These are phyloP conservation scores for Lycophotia porphyrea DNA, from an alignment of 2,888 invertebrate genomes.

Conservation along the genomic window DNA sequence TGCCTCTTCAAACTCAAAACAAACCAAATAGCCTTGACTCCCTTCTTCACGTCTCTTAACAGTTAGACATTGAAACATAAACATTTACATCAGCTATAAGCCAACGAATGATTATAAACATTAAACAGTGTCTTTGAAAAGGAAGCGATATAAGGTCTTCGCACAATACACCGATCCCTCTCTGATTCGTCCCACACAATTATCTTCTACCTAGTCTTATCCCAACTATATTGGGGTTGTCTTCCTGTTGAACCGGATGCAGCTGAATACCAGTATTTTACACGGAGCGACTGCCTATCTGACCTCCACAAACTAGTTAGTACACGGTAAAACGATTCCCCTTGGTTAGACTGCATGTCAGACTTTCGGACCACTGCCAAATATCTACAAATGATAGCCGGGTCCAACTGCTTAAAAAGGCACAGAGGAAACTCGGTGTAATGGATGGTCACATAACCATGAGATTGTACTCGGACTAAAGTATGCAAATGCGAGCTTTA, in stretches of 20 bases:
- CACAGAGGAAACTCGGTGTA: not conserved
- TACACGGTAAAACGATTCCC: not conserved
- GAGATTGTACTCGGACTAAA: not conserved
- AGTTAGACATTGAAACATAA: constrained; percentile 34
- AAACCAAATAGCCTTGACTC: constrained; percentile 39
- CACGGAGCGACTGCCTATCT: not conserved
- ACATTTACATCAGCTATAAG: constrained; percentile 52
- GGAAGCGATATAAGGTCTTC: constrained; percentile 18
- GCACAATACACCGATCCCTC: not conserved
- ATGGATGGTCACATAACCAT: not conserved
- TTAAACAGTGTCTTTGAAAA: constrained; percentile 40
- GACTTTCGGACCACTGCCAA: not conserved
- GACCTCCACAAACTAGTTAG: not conserved
- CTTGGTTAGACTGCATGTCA: not conserved
- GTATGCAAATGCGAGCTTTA: not conserved
- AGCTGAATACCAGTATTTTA: not conserved
- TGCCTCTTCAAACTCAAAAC: not conserved
- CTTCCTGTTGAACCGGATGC: not conserved
- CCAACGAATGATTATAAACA: constrained; percentile 50
- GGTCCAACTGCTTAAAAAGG: not conserved
- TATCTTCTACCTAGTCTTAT: not conserved
- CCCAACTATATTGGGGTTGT: not conserved
- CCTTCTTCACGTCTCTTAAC: constrained; percentile 35
- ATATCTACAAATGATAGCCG: not conserved
- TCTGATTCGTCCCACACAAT: not conserved